phyloP scores from a whole-genome alignment of 2,113 vertebrate genomes.

The Percina caprodes region DNA sequence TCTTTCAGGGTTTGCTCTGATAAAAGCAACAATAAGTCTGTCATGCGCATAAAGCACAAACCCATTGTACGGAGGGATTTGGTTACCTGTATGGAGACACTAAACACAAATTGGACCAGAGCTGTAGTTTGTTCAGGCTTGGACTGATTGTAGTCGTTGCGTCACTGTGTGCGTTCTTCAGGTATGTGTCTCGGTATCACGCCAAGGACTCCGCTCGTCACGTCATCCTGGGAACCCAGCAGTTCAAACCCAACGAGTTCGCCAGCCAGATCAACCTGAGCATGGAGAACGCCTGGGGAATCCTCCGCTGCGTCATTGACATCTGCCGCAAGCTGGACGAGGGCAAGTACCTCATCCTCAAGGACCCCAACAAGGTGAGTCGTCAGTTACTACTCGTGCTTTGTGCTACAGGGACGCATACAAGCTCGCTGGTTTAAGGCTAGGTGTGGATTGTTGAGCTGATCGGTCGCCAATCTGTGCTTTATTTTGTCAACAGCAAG shows the following conservation, averaged over 20 bases:
- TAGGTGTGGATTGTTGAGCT: neutral
- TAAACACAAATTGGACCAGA: neutral
- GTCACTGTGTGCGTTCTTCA: conserved; percentile 39
- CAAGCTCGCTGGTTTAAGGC: too few relatives aligned
- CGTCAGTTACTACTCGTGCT: neutral
- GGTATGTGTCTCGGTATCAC: conserved; percentile 97
- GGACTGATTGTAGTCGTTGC: neutral
- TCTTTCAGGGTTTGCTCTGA: too few relatives aligned
- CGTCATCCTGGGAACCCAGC: conserved; percentile 96
- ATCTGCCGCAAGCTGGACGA: conserved; percentile 99
- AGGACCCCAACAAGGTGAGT: conserved; percentile 97
- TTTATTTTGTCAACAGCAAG: conserved; percentile 85
- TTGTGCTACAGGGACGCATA: neutral
- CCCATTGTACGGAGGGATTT: neutral
- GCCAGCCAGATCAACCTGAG: conserved; percentile 99
- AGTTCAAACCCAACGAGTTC: conserved; percentile 99
- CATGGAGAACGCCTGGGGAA: conserved; percentile 99
- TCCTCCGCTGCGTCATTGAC: conserved; percentile 97
- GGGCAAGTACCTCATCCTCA: conserved; percentile 99
- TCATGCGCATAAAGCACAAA: neutral
- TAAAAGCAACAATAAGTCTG: neutral
- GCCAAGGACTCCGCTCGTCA: conserved; percentile 97
- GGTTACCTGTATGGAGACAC: neutral
- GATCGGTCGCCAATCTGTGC: neutral
- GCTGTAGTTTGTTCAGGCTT: neutral